These are phyloP conservation scores for Eupsittula cactorum DNA, from an alignment of 2,113 vertebrate species.

Conservation along the genomic window DNA sequence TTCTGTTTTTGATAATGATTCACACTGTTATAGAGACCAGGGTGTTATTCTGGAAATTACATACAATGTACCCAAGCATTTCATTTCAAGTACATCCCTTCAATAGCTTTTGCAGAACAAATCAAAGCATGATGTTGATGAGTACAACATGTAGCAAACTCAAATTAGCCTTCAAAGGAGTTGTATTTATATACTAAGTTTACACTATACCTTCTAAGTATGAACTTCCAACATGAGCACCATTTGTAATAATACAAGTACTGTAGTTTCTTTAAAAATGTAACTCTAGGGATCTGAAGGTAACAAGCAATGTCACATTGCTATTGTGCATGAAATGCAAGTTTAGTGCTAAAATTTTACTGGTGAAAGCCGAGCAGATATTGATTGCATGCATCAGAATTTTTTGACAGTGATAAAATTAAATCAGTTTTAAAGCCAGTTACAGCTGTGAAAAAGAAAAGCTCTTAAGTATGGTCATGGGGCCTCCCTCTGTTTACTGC, in stretches of 20 bases:
- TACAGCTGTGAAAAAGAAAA: not conserved
- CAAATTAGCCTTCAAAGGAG: not conserved
- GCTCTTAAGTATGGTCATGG: not conserved
- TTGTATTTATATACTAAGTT: not conserved
- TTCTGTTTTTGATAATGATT: not conserved
- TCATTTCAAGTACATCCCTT: not conserved
- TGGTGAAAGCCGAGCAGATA: not conserved
- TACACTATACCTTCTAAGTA: not conserved
- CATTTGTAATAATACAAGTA: not conserved
- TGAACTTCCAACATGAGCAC: accelerated
- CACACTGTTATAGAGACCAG: not conserved
- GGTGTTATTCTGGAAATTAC: not conserved
- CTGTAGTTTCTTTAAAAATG: not conserved
- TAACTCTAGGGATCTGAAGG: not conserved
- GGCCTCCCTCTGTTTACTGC: not conserved
- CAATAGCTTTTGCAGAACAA: not conserved
- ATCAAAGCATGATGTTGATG: not conserved
- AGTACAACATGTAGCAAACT: not conserved
- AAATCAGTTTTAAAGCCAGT: not conserved
- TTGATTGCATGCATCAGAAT: not conserved
- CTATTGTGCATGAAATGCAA: not conserved
- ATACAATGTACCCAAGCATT: not conserved
- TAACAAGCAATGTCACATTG: accelerated
- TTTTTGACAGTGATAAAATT: not conserved
- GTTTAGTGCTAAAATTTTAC: not conserved